Evolutionary conservation across 2,113 vertebrate species (phyloP), one percentile per base, ranked within the genome.

Genomic region (Sceloporus undulatus): DNA sequence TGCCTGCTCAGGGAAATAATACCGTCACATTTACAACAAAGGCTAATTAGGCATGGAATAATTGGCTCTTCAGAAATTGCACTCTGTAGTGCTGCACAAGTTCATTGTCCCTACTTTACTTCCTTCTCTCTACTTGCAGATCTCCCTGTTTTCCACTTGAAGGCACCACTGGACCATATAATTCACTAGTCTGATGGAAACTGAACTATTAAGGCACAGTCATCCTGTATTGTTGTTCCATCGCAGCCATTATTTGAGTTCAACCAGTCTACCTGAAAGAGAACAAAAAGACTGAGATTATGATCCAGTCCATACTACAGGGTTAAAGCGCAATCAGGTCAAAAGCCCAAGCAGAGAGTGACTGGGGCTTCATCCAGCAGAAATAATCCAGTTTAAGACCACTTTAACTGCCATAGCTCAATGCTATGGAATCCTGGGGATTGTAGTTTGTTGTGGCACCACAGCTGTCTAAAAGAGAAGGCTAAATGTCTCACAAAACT

Each of bases 141-240:
- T 95, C 95, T 95, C 65, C 5, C 34, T 11, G 48, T 42, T 18
- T 77, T 81, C 91, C 97, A 93, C 96, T 95, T n/a, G 97, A 94
- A 96, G 96, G 96, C 96, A 92, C 94, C 94, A 85, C 95, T 93
- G 96, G 90, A 0, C 95, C 95, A 88, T 34, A 5, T 77, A 92
- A 79, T 56, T 25, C 89, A 29, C 1, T 62, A 0, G 4, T 9
- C 42, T n/a, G 27, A 25, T 10, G 1, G 18, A 71, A 59, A 81
- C 3, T 2, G 38, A 10, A 59, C n/a, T 88, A 85, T 79, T 38
- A 62, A 73, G 14, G 68, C 7, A 80, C 75, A 75, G 65, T 75
- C 23, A 13, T 74, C 56, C 38, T 14, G 25, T 68, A 29, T 78
- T 40, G 21, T 85, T 68, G 27, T 34, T 54, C 75, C 40, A 11